Conservation (phyloP, 2,797 vertebrate species). For the Chloroceryle inda region DNA sequence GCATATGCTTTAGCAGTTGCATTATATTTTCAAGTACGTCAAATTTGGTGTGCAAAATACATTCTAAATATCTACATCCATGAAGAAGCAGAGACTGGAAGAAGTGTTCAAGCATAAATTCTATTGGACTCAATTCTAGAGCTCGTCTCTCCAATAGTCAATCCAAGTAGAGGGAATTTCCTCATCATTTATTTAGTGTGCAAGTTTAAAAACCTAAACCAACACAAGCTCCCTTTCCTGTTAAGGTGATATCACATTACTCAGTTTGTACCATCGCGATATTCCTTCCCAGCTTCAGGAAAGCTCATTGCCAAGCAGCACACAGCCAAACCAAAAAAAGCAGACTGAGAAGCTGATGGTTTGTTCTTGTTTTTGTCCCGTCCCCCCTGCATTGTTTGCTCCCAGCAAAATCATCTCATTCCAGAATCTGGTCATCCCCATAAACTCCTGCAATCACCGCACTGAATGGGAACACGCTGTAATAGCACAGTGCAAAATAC, state of each 20-base stretch:
- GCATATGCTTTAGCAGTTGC: neutral
- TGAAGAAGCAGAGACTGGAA: neutral
- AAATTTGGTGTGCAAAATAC: neutral
- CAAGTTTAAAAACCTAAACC: neutral
- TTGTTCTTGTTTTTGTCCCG: too few species aligned
- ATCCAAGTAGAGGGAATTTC: neutral
- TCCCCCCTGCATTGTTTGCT: too few species aligned
- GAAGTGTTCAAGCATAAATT: neutral
- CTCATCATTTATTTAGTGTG: neutral
- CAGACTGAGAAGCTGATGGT: neutral
- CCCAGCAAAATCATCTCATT: too few species aligned
- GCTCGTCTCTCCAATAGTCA: neutral
- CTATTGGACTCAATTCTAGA: neutral
- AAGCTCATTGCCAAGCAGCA: neutral
- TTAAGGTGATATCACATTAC: accelerated
- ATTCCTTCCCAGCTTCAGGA: neutral
- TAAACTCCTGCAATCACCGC: neutral
- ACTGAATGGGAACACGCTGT: neutral
- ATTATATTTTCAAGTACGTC: neutral
- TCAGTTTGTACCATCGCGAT: neutral
- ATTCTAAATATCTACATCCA: neutral
- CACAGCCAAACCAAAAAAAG: neutral
- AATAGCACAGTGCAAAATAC: neutral
- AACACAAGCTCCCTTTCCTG: neutral
- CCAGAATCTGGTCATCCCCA: neutral